These are phyloP conservation scores for Tetraodon nigroviridis DNA, from an alignment of 2,113 vertebrate genomes.

Conservation along the genomic window DNA sequence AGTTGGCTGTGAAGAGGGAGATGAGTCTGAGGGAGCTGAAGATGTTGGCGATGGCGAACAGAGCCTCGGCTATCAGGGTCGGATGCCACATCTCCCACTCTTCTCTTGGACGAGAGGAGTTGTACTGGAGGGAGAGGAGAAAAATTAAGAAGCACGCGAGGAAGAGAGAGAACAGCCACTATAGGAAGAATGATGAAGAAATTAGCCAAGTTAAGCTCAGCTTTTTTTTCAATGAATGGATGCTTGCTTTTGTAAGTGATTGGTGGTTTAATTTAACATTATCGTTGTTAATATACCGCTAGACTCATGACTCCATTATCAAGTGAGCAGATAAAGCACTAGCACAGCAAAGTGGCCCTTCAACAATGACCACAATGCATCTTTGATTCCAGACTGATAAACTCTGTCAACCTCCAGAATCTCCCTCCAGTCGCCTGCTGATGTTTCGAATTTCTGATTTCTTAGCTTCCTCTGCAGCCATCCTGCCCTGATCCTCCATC, in stretches of 20 bases:
- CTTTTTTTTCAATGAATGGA: neutral
- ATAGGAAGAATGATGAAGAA: too few species aligned
- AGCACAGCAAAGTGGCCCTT: neutral
- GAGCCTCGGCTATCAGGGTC: constrained; percentile 90
- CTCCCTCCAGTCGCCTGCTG: neutral
- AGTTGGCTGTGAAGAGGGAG: constrained; percentile 95
- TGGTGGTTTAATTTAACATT: too few species aligned
- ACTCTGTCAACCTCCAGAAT: neutral
- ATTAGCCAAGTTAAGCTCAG: neutral
- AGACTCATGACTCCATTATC: too few species aligned
- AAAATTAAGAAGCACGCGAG: neutral
- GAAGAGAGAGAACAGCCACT: neutral
- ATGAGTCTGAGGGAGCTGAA: constrained; percentile 93
- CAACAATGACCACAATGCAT: neutral
- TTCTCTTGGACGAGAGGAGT: constrained; percentile 89
- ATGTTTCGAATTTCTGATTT: neutral
- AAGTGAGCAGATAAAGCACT: too few species aligned
- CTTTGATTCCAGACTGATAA: neutral
- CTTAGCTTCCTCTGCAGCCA: neutral
- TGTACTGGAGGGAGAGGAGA: constrained; percentile 78
- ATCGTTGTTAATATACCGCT: too few species aligned
- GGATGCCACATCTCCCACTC: constrained; percentile 99
- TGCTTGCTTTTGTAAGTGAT: too few species aligned
- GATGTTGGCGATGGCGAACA: constrained; percentile 97
- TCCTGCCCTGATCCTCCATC: neutral